Evolutionary conservation across 2,113 vertebrate species (phyloP), one percentile per base, ranked within the genome.

Genomic region (Vidua macroura): DNA sequence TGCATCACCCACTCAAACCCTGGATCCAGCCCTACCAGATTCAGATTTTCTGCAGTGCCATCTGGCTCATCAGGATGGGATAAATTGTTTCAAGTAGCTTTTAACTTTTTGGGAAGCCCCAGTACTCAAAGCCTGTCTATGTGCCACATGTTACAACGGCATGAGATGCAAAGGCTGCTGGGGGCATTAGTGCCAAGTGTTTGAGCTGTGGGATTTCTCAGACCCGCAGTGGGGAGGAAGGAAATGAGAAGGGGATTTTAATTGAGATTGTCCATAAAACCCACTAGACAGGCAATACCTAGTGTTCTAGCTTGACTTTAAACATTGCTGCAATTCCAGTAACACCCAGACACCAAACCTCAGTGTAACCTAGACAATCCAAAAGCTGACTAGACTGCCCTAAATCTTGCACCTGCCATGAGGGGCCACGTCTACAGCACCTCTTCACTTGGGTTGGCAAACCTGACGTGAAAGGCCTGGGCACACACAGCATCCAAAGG

Each of bases 121-220:
- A 12, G 4, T 35, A 62, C 28, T 18, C 79, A 80, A 64, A 85
- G 28, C 17, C 55, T 80, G 60, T 30, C 51, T 24, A 39, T 2
- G 4, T 14, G 41, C 33, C 8, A 5, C 0, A 0, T 51, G 25
- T 58, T 63, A 7, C 2, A 55, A 64, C 0, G 6, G n/a, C 33
- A 49, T 11, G 11, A 35, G 52, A 21, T 39, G 58, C 31, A 58
- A 83, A 83, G 48, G 30, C 37, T 66, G 35, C 6, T 3, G 3
- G 46, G 15, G 10, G 9, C 18, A 51, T 41, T 31, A 33, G 16
- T 28, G n/a, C 25, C 53, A 1, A 2, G 2, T 23, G 9, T 41
- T 86, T 69, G 62, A 76, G 59, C 43, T 69, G 39, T 23, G 39
- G 51, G 16, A 72, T 59, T 28, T 83, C 68, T 81, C 48, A 83